Conservation (phyloP, 2,888 invertebrate genomes). For the Platycheirus albimanus region DNA sequence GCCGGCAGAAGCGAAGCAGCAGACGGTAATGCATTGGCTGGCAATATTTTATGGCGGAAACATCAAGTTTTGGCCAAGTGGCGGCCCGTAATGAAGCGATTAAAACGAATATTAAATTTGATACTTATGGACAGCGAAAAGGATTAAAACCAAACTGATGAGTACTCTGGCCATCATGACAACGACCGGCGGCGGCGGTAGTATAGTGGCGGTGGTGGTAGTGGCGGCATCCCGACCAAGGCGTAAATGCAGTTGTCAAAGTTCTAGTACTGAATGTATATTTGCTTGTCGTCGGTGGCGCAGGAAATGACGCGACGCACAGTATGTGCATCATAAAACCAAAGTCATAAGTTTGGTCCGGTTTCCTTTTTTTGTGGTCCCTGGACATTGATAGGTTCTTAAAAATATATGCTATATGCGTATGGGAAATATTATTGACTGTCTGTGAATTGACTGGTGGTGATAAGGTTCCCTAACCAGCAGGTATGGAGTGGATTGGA, state of each 20-base stretch:
- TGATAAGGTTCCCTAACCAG: slow-evolving; percentile 44
- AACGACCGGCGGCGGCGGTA: background rate
- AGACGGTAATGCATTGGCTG: slow-evolving; percentile 68
- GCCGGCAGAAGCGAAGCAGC: no score
- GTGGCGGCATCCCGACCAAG: slow-evolving; percentile 14
- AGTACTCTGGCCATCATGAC: slow-evolving; percentile 25
- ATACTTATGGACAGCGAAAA: slow-evolving; percentile 73
- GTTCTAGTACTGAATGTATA: slow-evolving; percentile 16
- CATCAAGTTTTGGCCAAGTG: slow-evolving; percentile 69
- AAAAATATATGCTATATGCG: slow-evolving; percentile 37
- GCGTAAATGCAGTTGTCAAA: slow-evolving; percentile 16
- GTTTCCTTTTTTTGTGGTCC: slow-evolving; percentile 27
- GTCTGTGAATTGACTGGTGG: background rate
- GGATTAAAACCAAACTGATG: slow-evolving; percentile 64
- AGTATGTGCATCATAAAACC: slow-evolving; percentile 59
- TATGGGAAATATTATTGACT: slow-evolving; percentile 41
- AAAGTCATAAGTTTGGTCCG: slow-evolving; percentile 63
- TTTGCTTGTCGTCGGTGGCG: slow-evolving; percentile 5
- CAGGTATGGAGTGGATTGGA: no score
- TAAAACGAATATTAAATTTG: slow-evolving; percentile 72
- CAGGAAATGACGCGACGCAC: background rate
- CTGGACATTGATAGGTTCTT: slow-evolving; percentile 59
- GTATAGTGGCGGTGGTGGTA: no score
- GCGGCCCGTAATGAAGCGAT: slow-evolving; percentile 73
- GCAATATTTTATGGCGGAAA: slow-evolving; percentile 68